Percentiles rank a stretch among this genome's conserved stretches.
These are phyloP conservation scores for Auanema freiburgensis DNA, from an alignment of 2,888 invertebrate species.

Conservation along the genomic window DNA sequence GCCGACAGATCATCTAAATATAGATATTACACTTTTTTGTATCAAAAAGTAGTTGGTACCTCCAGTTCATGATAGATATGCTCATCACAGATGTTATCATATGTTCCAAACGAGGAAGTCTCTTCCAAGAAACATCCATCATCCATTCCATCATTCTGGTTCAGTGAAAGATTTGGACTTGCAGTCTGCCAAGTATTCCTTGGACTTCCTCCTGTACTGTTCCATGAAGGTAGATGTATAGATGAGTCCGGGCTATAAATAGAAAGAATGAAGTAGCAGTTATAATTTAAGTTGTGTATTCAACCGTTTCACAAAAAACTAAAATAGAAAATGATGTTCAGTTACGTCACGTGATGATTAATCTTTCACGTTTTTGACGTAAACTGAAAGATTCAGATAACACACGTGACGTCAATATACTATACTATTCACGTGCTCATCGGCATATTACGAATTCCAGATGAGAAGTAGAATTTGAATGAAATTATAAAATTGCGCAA, in stretches of 20 bases:
- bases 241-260: conserved; percentile 22
- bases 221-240: conserved; percentile 18
- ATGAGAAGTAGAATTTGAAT: no score
- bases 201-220: conserved; percentile 6
- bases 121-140: conserved; percentile 16
- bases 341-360: no score
- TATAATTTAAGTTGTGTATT: no score
- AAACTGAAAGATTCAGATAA: no score
- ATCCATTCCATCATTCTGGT: conserved; percentile 3
- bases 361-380: no score
- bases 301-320: no score
- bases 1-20: conserved; percentile 16
- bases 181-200: conserved; percentile 1
- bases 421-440: no score
- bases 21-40: background rate
- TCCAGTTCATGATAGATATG: conserved; percentile 42
- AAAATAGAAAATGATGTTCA: no score
- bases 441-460: no score
- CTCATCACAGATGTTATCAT: conserved; percentile 22
- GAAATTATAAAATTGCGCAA: no score
- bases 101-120: conserved; percentile 1
- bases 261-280: background rate
- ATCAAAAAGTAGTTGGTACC: conserved; percentile 6
- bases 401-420: no score
- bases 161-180: conserved; percentile 9